These are phyloP conservation scores for Morinoia aosen DNA, from an alignment of 2,888 invertebrate species.

Conservation along the genomic window DNA sequence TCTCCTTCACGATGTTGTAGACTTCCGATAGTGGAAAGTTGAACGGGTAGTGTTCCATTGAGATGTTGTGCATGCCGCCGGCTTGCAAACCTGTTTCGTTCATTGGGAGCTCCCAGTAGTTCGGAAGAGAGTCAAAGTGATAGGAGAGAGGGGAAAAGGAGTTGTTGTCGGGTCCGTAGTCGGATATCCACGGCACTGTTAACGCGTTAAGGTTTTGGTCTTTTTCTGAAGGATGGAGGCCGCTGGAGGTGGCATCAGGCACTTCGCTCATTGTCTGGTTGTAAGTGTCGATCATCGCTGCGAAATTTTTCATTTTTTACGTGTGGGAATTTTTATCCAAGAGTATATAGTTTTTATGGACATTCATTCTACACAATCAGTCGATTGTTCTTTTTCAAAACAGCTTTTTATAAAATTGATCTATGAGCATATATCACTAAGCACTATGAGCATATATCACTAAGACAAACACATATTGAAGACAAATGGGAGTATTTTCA, in stretches of 20 bases:
- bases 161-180: not conserved
- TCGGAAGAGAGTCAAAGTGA: not conserved
- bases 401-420: not conserved
- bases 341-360: not conserved
- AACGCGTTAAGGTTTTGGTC: not conserved
- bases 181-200: not conserved
- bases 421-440: not conserved
- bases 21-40: slow-evolving; percentile 54
- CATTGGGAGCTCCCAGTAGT: not conserved
- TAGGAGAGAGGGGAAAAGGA: not conserved
- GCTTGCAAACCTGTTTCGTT: not conserved
- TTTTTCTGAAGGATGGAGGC: not conserved
- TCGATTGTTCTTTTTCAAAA: not conserved
- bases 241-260: not conserved
- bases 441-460: not conserved
- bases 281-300: not conserved
- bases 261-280: not conserved
- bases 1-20: slow-evolving; percentile 60
- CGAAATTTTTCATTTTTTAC: not conserved
- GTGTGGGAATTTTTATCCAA: not conserved
- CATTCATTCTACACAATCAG: not conserved
- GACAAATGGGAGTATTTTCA: no score
- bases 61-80: not conserved
- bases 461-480: no score
- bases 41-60: not conserved